Evolutionary conservation across 1,140 invertebrate species (phyloP), one percentile per base, ranked within the genome.

Genomic region (Heterodera schachtii): DNA sequence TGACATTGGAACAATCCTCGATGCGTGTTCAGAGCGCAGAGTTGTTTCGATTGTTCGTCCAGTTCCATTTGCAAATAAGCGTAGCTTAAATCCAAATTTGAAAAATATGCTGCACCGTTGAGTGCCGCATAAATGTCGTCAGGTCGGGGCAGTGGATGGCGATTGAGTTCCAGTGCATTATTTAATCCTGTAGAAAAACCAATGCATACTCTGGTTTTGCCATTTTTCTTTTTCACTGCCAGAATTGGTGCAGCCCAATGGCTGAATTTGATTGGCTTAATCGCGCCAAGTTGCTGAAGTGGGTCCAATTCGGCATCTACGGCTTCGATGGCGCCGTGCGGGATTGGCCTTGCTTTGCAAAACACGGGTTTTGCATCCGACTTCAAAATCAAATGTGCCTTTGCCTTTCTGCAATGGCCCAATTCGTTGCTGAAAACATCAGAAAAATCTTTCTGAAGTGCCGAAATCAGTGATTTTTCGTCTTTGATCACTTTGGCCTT

Each of bases 191-290:
- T 86, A 11, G 75, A 75, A 75, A 89, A 88, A 83, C 89, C 86
- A 79, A 80, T 82, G 80, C 90, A 91, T 1, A 91, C 60, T 41
- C 90, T 75, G 5, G 90, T 86, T 78, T 86, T 83, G 2, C 90
- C 90, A 75, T 87, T 79, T 8, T 87, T 31, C 31, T 31, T 31
- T 31, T 31, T 31, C 31, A 31, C 31, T 31, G 31, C 31, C 31
- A 31, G 1, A 1, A 1, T 31, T 31, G 31, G 31, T 31, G 31
- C 31, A 31, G 31, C 31, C 31, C 31, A 31, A 31, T 75, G 89
- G 76, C 85, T 69, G 83, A 83, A 66, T 31, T 86, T 70, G 21
- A 91, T 83, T 52, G 78, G 81, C 78, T 81, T 73, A 43, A 91
- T 57, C 19, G 49, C 75, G 31, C 75, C 75, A 77, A 77, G 19